A percentile compares a stretch with the other conserved stretches of the same genome.
These are phyloP conservation scores for Corbicula japonica DNA, from an alignment of 2,888 invertebrate species.

Conservation along the genomic window DNA sequence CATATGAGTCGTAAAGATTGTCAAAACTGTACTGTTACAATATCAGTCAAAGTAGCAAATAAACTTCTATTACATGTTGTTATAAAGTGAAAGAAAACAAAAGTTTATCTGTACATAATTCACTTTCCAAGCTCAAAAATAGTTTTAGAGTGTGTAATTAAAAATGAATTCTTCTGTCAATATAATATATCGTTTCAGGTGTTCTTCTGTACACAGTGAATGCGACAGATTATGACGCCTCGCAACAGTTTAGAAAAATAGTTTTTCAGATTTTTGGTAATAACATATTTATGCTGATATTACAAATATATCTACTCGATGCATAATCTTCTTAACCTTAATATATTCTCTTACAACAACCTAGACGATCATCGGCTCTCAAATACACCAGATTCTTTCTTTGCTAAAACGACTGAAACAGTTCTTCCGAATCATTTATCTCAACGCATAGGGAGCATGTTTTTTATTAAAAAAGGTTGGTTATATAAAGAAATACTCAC, in stretches of 20 bases:
- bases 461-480: too few species aligned
- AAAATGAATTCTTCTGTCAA: not conserved
- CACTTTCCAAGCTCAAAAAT: not conserved
- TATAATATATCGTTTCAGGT: not conserved
- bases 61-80: not conserved
- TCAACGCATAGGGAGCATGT: too few species aligned
- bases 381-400: not conserved
- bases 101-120: not conserved
- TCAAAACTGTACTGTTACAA: not conserved
- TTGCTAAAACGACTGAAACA: not conserved
- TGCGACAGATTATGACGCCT: slow-evolving; percentile 20
- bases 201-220: slow-evolving; percentile 16
- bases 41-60: not conserved
- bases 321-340: too few species aligned
- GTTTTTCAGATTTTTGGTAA: slow-evolving; percentile 9
- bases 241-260: not conserved
- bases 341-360: too few species aligned
- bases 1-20: too few species aligned
- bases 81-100: not conserved
- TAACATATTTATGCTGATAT: too few species aligned
- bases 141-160: not conserved
- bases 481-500: too few species aligned
- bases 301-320: too few species aligned
- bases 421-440: too few species aligned
- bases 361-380: too few species aligned